These are phyloP conservation scores for Nannobrachium achirus DNA, from an alignment of 2,113 vertebrate genomes.

Conservation along the genomic window DNA sequence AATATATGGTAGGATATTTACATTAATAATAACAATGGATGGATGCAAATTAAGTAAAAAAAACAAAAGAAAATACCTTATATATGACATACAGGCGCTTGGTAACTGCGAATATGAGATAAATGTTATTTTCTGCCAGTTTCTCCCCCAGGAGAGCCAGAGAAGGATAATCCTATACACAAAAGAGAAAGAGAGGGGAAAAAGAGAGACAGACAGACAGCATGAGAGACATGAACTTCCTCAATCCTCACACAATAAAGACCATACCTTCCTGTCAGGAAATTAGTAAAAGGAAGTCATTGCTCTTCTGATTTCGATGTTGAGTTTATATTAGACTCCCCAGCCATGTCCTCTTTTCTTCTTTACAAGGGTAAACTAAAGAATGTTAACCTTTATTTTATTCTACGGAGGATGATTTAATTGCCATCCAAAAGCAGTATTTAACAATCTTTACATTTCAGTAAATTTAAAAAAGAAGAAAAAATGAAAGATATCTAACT, in stretches of 20 bases:
- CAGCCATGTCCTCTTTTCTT: slow-evolving; percentile 29
- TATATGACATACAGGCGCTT: slow-evolving; percentile 93
- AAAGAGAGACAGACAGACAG: not conserved
- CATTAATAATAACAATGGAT: not conserved
- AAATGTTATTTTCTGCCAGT: slow-evolving; percentile 95
- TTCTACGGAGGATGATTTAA: too few species aligned
- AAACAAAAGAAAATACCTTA: slow-evolving; percentile 79
- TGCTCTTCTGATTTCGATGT: slow-evolving; percentile 17
- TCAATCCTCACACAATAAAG: slow-evolving; percentile 11
- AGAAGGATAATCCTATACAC: slow-evolving; percentile 92
- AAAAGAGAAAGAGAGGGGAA: slow-evolving; percentile 5
- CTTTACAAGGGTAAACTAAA: too few species aligned
- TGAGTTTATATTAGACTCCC: slow-evolving; percentile 34
- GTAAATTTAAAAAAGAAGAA: not conserved
- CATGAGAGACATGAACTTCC: slow-evolving; percentile 7
- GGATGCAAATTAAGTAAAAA: not conserved
- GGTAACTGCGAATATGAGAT: slow-evolving; percentile 95
- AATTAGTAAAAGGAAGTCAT: slow-evolving; percentile 36
- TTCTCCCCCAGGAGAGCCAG: slow-evolving; percentile 96
- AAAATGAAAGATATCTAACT: not conserved
- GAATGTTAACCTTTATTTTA: too few species aligned
- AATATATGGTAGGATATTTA: not conserved
- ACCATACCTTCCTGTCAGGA: slow-evolving; percentile 13
- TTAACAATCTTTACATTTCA: not conserved
- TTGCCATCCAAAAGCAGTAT: not conserved